Conservation (phyloP, 2,888 invertebrate genomes). For the Adineta ricciae region DNA sequence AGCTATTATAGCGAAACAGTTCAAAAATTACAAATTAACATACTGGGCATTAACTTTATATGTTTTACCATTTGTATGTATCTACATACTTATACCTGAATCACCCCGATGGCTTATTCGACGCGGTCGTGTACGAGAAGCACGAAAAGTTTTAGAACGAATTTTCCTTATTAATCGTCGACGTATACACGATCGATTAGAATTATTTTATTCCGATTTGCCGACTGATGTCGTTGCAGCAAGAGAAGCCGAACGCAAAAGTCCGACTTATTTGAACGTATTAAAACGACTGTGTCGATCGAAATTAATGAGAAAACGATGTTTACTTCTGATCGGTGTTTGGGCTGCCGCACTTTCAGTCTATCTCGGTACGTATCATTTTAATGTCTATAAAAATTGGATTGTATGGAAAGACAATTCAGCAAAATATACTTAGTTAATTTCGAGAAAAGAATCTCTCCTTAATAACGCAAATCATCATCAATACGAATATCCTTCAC, state of each 20-base stretch:
- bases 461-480: too few relatives aligned
- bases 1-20: not conserved
- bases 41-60: conserved; percentile 24
- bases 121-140: conserved; percentile 11
- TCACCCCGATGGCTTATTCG: conserved; percentile 28
- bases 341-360: conserved; percentile 27
- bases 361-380: not conserved
- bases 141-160: conserved; percentile 24
- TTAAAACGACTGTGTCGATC: conserved; percentile 18
- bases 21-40: conserved; percentile 23
- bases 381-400: not conserved
- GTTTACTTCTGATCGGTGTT: conserved; percentile 22
- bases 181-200: not conserved
- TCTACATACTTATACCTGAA: conserved; percentile 25
- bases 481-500: too few relatives aligned
- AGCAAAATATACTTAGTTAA: too few relatives aligned
- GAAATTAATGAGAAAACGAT: conserved; percentile 22
- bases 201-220: not conserved
- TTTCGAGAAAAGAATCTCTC: too few relatives aligned
- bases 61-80: conserved; percentile 26
- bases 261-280: not conserved
- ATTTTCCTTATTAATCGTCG: conserved; percentile 20
- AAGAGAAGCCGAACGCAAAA: not conserved
- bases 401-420: too few relatives aligned
- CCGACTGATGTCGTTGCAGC: not conserved